Evolutionary conservation across 2,113 vertebrate species (phyloP).

Genomic region (Carlito syrichta): DNA sequence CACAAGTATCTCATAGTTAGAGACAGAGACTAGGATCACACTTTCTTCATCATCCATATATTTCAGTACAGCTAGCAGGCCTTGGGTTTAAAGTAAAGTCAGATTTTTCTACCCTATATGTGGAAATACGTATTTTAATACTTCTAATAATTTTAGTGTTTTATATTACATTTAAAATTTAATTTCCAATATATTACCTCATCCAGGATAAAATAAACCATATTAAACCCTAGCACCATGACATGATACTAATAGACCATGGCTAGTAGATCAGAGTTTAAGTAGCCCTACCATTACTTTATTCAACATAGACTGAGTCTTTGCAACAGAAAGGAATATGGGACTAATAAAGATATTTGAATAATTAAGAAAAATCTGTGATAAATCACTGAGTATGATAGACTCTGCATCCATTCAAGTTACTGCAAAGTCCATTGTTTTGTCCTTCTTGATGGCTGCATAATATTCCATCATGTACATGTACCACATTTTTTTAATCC

Average conservation of each 20-base stretch:
- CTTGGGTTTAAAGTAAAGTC: background rate
- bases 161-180: slow-evolving; percentile 12
- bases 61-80: background rate
- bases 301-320: background rate
- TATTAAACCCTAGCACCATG: background rate
- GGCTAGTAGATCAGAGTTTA: slow-evolving; percentile 7
- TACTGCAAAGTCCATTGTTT: no score
- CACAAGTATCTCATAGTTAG: background rate
- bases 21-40: background rate
- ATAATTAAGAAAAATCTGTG: background rate
- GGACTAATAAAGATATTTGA: background rate
- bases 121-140: background rate
- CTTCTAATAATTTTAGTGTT: slow-evolving; percentile 11
- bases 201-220: background rate
- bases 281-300: background rate
- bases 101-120: background rate
- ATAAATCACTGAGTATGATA: no score
- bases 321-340: background rate
- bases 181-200: slow-evolving; percentile 27
- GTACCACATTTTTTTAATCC: no score
- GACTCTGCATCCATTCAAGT: no score
- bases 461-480: no score
- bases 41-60: background rate
- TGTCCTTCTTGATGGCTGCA: no score
- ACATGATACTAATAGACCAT: background rate